Percentiles rank a stretch among this genome's conserved stretches.
Conservation (phyloP, 2,113 vertebrate genomes). For the Nymphicus hollandicus region DNA sequence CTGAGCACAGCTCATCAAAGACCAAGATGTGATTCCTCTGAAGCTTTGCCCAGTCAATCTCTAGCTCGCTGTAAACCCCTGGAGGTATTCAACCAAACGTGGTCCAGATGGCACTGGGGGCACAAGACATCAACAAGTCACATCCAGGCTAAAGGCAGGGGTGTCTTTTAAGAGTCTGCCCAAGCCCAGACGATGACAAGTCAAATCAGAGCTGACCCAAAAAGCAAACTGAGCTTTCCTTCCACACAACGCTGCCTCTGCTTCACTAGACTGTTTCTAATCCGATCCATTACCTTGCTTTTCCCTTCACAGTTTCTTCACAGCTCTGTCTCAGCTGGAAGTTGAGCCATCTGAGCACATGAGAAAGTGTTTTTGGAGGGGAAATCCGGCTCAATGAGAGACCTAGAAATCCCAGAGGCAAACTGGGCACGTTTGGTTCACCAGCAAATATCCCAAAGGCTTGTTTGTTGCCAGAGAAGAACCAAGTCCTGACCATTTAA, state of each 20-base stretch:
- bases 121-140: conserved; percentile 25
- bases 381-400: not conserved
- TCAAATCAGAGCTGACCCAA: not conserved
- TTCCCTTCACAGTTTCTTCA: conserved; percentile 50
- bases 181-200: not conserved
- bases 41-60: conserved; percentile 63
- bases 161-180: not conserved
- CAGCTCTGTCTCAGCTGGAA: conserved; percentile 40
- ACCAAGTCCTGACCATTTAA: not conserved
- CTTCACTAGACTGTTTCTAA: not conserved
- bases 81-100: conserved; percentile 15
- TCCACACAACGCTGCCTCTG: not conserved
- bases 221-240: not conserved
- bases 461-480: not conserved
- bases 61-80: not conserved
- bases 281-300: not conserved
- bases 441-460: not conserved
- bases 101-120: conserved; percentile 68
- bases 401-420: not conserved
- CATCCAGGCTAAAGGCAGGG: not conserved
- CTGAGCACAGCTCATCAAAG: not conserved
- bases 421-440: not conserved
- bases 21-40: conserved; percentile 42
- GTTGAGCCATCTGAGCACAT: conserved; percentile 38
- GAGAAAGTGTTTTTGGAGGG: conserved; percentile 2